Evolutionary conservation across 2,888 invertebrate genomes (phyloP).

Genomic region (Trachelus stipa): DNA sequence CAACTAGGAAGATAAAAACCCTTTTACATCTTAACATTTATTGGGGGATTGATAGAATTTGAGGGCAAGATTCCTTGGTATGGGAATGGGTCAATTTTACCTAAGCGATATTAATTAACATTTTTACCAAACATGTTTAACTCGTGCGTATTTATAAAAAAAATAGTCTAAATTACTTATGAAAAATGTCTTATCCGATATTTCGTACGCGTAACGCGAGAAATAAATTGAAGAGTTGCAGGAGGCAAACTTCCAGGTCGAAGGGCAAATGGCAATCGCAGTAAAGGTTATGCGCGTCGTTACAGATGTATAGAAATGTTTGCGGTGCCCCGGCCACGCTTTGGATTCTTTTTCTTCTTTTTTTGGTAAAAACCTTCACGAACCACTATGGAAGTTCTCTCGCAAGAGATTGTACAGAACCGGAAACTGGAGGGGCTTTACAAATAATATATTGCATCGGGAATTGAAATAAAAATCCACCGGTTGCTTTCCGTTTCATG

Average conservation of each 20-base stretch:
- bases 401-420: background rate
- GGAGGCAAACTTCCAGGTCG: background rate
- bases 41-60: background rate
- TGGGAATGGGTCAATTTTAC: too few species aligned
- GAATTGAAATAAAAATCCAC: slow-evolving; percentile 62
- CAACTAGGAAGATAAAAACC: background rate
- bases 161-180: too few species aligned
- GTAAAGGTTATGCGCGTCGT: slow-evolving; percentile 46
- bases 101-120: too few species aligned
- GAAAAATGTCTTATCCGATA: background rate
- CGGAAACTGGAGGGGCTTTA: slow-evolving; percentile 18
- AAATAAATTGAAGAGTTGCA: background rate
- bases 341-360: background rate
- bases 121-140: too few species aligned
- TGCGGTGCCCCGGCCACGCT: slow-evolving; percentile 18
- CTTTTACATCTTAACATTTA: background rate
- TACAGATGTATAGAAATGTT: slow-evolving; percentile 45
- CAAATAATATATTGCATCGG: slow-evolving; percentile 47
- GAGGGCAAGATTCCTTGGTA: background rate
- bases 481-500: slow-evolving; percentile 51
- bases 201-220: background rate
- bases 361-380: background rate
- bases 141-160: too few species aligned
- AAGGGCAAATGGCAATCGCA: slow-evolving; percentile 9
- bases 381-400: background rate